These are phyloP conservation scores for Lagodon rhomboides DNA, from an alignment of 2,797 vertebrate species.

Conservation along the genomic window DNA sequence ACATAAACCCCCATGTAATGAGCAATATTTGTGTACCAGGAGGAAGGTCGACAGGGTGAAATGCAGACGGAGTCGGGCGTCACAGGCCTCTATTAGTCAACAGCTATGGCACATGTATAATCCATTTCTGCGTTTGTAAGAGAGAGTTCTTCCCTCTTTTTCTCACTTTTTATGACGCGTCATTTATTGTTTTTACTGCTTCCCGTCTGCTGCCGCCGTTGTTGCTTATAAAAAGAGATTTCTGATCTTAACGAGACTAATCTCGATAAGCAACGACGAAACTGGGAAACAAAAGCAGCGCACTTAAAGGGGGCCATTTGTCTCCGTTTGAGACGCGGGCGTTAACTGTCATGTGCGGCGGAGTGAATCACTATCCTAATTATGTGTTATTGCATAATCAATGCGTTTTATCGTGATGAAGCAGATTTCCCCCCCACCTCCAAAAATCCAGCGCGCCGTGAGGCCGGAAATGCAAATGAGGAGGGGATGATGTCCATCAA, in stretches of 20 bases:
- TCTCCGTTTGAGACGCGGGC: constrained; percentile 40
- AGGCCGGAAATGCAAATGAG: constrained; percentile 47
- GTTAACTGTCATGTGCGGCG: constrained; percentile 38
- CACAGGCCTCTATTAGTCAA: constrained; percentile 55
- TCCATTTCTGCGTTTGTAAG: not conserved
- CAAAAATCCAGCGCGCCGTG: constrained; percentile 15
- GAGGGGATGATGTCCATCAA: constrained; percentile 28
- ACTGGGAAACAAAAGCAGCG: constrained; percentile 35
- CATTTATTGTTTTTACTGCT: constrained; percentile 30
- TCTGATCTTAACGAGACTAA: constrained; percentile 57
- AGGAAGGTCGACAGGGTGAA: constrained; percentile 77
- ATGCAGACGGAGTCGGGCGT: constrained; percentile 65
- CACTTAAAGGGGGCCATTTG: constrained; percentile 36
- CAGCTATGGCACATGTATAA: constrained; percentile 35
- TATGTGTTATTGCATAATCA: constrained; percentile 68
- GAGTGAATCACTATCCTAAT: constrained; percentile 66
- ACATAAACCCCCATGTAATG: constrained; percentile 85
- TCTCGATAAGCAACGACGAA: constrained; percentile 56
- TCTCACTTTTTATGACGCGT: constrained; percentile 1
- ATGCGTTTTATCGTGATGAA: constrained; percentile 54
- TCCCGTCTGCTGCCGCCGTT: constrained; percentile 12
- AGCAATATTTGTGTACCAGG: constrained; percentile 84
- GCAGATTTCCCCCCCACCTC: constrained; percentile 47
- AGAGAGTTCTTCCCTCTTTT: not conserved
- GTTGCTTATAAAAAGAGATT: constrained; percentile 38